A percentile compares a stretch with the other conserved stretches of the same genome.
phyloP scores from a whole-genome alignment of 2,888 invertebrate species.

The Chrysotoxum bicinctum region DNA sequence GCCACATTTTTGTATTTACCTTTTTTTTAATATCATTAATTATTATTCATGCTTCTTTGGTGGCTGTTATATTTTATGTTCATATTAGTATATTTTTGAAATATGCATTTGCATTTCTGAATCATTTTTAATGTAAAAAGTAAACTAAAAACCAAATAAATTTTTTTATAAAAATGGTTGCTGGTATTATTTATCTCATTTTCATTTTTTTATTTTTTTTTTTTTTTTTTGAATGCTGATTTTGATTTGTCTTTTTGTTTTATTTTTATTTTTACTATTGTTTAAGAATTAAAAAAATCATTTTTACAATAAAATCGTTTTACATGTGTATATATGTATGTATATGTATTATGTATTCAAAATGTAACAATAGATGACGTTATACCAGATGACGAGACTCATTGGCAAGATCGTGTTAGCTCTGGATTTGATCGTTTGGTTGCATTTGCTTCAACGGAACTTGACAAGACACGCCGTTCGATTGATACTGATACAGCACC shows the following conservation, averaged over 20 bases:
- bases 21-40: neutral
- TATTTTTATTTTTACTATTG: slow-evolving; percentile 30
- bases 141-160: slow-evolving; percentile 37
- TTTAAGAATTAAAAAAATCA: slow-evolving; percentile 38
- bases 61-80: slow-evolving; percentile 44
- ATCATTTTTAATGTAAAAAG: neutral
- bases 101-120: slow-evolving; percentile 24
- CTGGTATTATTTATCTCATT: slow-evolving; percentile 39
- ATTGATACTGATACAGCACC: slow-evolving; percentile 86
- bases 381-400: slow-evolving; percentile 89
- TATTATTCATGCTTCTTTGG: slow-evolving; percentile 51
- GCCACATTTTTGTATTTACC: slow-evolving; percentile 1
- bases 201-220: slow-evolving; percentile 23
- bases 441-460: slow-evolving; percentile 95
- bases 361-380: slow-evolving; percentile 79
- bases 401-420: slow-evolving; percentile 96
- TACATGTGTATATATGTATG: slow-evolving; percentile 63
- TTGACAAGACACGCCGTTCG: slow-evolving; percentile 92
- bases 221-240: slow-evolving; percentile 23
- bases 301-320: slow-evolving; percentile 50
- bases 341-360: slow-evolving; percentile 66
- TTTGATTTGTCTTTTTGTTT: slow-evolving; percentile 48
- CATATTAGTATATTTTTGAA: slow-evolving; percentile 4
- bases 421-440: slow-evolving; percentile 96
- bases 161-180: slow-evolving; percentile 19